Percentiles rank a stretch among this genome's conserved stretches.
Evolutionary conservation across 2,797 vertebrate genomes (phyloP).

Genomic region (Liparis tanakae): DNA sequence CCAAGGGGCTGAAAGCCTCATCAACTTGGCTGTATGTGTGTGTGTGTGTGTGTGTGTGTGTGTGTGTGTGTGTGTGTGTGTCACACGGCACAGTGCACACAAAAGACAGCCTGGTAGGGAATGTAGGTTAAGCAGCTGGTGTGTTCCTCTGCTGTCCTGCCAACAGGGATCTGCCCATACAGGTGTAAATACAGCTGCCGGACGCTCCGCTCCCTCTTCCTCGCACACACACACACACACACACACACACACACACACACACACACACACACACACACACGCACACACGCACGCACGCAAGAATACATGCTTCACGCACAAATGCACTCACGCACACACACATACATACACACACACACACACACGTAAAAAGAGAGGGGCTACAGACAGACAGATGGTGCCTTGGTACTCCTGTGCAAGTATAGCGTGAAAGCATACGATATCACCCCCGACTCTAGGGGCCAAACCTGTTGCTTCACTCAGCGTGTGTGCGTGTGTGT

Average conservation of each 20-base stretch:
- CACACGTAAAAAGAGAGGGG: conserved; percentile 24
- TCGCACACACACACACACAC: conserved; percentile 4
- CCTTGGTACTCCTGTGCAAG: conserved; percentile 81
- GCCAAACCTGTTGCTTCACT: conserved; percentile 74
- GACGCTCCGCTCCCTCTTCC: conserved; percentile 74
- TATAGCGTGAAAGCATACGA: conserved; percentile 74
- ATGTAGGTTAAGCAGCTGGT: conserved; percentile 87
- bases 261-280: not conserved
- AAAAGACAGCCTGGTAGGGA: conserved; percentile 58
- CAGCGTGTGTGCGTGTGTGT: conserved; percentile 31
- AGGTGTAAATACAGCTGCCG: conserved; percentile 95
- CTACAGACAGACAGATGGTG: conserved; percentile 89
- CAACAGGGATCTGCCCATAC: conserved; percentile 88
- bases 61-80: conserved; percentile 33
- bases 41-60: conserved; percentile 17
- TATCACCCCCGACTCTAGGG: conserved; percentile 69
- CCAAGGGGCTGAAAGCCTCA: conserved; percentile 27
- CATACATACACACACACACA: not conserved
- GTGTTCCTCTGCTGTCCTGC: conserved; percentile 82
- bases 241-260: conserved; percentile 5
- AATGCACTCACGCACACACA: not conserved
- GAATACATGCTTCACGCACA: not conserved
- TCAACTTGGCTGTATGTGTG: not conserved
- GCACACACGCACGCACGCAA: not conserved
- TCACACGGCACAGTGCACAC: conserved; percentile 51